Conservation (phyloP, 2,888 invertebrate species). For the Ichneumoninae sp. region DNA sequence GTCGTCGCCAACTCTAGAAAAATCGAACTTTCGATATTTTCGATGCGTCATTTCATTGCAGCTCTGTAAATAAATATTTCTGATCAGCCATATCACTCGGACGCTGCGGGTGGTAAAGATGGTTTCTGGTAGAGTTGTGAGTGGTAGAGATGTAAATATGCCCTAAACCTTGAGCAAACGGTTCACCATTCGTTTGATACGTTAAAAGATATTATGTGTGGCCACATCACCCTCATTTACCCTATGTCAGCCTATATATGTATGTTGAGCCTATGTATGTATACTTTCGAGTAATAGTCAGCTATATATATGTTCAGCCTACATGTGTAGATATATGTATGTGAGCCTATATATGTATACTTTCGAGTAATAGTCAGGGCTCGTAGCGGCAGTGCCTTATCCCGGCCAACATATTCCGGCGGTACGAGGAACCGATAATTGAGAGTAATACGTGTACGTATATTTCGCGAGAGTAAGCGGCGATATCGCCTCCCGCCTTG, state of each 20-base stretch:
- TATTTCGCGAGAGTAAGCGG: slow-evolving; percentile 59
- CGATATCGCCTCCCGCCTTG: slow-evolving; percentile 61
- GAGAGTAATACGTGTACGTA: slow-evolving; percentile 56
- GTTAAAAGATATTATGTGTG: neutral
- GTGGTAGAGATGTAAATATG: too few species aligned
- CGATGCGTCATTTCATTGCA: too few species aligned
- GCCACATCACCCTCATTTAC: too few species aligned
- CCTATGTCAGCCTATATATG: too few species aligned
- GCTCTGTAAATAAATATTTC: too few species aligned
- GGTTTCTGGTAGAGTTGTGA: too few species aligned
- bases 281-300: neutral
- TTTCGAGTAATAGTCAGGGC: neutral
- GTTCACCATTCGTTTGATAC: too few species aligned
- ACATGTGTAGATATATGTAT: neutral
- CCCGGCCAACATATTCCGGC: slow-evolving; percentile 37
- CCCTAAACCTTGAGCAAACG: too few species aligned
- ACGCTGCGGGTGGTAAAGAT: too few species aligned
- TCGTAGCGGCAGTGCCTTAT: neutral
- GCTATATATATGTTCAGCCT: neutral
- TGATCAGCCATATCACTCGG: too few species aligned
- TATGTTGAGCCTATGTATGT: neutral
- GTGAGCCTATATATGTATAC: neutral
- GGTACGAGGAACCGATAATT: slow-evolving; percentile 64
- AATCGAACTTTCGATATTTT: too few species aligned
- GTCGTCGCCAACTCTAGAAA: too few species aligned